Evolutionary conservation across 2,113 vertebrate genomes (phyloP).

Genomic region (Nesoenas mayeri): DNA sequence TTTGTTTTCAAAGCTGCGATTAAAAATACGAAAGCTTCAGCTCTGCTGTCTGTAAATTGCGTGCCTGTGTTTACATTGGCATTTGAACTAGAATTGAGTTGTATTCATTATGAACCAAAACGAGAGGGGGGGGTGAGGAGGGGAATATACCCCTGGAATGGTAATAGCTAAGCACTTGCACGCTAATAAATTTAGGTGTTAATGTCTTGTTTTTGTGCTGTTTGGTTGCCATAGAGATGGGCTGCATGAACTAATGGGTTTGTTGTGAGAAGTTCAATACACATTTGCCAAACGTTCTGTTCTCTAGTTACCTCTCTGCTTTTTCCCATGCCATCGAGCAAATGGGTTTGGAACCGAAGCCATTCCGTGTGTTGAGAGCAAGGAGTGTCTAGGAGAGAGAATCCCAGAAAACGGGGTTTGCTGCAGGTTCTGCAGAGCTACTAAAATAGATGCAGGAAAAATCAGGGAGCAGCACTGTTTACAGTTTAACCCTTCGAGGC

Average conservation of each 20-base stretch:
- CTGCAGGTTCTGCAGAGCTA: neutral
- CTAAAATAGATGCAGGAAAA: neutral
- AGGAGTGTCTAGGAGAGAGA: neutral
- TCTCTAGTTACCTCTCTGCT: neutral
- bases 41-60: neutral
- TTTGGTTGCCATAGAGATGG: slow-evolving; percentile 69
- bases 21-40: neutral
- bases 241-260: slow-evolving; percentile 43
- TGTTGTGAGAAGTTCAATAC: slow-evolving; percentile 53
- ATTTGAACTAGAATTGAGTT: neutral
- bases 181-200: slow-evolving; percentile 33
- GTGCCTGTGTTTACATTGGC: neutral
- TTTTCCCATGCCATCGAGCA: neutral
- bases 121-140: neutral
- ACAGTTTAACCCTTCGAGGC: neutral
- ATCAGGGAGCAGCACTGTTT: neutral
- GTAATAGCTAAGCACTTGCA: neutral
- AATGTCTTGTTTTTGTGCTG: slow-evolving; percentile 54
- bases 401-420: neutral
- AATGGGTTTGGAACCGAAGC: neutral
- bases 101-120: neutral
- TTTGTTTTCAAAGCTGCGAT: neutral
- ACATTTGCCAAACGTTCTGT: slow-evolving; percentile 31
- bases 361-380: neutral
- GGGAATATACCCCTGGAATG: neutral